phyloP scores from a whole-genome alignment of 1,140 invertebrate genomes.

The Drosophila neocordata region DNA sequence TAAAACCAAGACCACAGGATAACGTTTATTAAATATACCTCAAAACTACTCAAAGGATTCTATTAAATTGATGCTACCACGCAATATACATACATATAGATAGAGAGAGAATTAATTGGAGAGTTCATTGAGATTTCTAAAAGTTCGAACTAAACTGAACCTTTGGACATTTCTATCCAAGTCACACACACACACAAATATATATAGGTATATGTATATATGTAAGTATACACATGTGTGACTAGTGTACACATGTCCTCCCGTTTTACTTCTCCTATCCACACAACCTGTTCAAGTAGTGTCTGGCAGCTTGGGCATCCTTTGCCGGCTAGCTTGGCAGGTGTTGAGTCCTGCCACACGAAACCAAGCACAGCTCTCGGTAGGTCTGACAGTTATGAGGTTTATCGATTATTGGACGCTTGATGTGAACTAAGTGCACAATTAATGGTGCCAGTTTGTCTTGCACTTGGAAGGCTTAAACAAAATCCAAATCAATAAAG shows the following conservation, averaged over 20 bases:
- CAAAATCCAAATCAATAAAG: background rate
- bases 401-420: slow-evolving; percentile 72
- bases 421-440: slow-evolving; percentile 58
- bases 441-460: slow-evolving; percentile 65
- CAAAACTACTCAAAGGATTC: slow-evolving; percentile 6
- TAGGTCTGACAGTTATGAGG: slow-evolving; percentile 48
- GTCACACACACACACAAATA: background rate
- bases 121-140: background rate
- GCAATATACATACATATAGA: background rate
- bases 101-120: background rate
- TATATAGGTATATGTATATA: too few relatives aligned
- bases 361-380: slow-evolving; percentile 4
- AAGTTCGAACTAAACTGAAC: background rate
- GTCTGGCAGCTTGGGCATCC: slow-evolving; percentile 29
- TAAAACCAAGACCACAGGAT: background rate
- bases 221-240: too few relatives aligned
- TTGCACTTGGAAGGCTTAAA: slow-evolving; percentile 36
- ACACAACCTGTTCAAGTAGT: slow-evolving; percentile 45
- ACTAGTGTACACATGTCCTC: background rate
- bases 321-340: slow-evolving; percentile 24
- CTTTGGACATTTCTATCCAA: background rate
- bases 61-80: background rate
- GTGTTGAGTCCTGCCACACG: slow-evolving; percentile 35
- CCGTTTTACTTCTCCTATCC: background rate
- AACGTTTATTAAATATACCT: background rate